phyloP scores from a whole-genome alignment of 2,888 invertebrate genomes.

The Pogonocherus hispidulus region DNA sequence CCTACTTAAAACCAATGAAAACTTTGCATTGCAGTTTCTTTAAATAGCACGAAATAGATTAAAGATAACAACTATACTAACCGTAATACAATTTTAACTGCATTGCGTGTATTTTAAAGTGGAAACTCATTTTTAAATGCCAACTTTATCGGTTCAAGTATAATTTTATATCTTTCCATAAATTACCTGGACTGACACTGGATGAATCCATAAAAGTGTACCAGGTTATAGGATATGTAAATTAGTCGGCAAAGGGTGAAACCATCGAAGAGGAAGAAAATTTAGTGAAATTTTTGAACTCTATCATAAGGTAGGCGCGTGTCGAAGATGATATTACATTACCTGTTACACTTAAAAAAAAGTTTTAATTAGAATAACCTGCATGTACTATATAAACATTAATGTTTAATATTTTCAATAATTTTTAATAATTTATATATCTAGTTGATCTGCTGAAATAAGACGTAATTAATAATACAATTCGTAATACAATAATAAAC shows the following conservation, averaged over 20 bases:
- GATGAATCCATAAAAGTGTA: slow-evolving; percentile 11
- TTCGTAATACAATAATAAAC: no score
- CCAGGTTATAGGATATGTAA: slow-evolving; percentile 8
- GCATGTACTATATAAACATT: no score
- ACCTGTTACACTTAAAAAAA: slow-evolving; percentile 24
- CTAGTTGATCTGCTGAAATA: no score
- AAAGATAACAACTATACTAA: background rate
- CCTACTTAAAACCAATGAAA: no score
- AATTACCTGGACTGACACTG: background rate
- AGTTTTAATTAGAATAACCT: no score
- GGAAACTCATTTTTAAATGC: background rate
- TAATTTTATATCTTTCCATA: background rate
- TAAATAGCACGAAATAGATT: background rate
- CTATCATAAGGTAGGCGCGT: slow-evolving; percentile 54
- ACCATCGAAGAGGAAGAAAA: slow-evolving; percentile 35
- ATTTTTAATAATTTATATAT: no score
- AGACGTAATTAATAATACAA: no score
- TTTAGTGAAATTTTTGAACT: slow-evolving; percentile 18
- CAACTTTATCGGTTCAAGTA: background rate
- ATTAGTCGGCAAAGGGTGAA: slow-evolving; percentile 10
- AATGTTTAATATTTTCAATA: no score
- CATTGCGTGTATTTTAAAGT: slow-evolving; percentile 2
- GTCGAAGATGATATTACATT: slow-evolving; percentile 45
- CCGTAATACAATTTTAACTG: background rate
- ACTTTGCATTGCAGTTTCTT: background rate